These are phyloP conservation scores for Anoplophora glabripennis DNA, from an alignment of 1,140 invertebrate species.

Conservation along the genomic window DNA sequence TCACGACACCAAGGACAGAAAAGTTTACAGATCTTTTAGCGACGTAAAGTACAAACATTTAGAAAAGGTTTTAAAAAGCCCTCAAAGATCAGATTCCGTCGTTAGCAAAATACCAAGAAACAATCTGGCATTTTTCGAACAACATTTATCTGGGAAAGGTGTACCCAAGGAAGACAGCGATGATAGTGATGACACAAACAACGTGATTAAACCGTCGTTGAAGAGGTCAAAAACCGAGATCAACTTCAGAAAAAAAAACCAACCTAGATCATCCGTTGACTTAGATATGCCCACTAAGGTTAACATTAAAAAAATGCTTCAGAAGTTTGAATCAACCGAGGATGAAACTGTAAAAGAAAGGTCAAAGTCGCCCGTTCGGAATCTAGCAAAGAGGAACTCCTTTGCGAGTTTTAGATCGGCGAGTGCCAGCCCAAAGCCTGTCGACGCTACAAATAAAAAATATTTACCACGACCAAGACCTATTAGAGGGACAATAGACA, in stretches of 20 bases:
- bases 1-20: conserved; percentile 39
- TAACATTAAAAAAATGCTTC: conserved; percentile 43
- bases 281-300: conserved; percentile 45
- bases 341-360: conserved; percentile 23
- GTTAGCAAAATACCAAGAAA: conserved; percentile 43
- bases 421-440: neutral
- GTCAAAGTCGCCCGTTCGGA: neutral
- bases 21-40: conserved; percentile 39
- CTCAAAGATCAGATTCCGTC: conserved; percentile 31
- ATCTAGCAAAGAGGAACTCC: conserved; percentile 16
- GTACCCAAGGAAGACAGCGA: conserved; percentile 24
- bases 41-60: conserved; percentile 47
- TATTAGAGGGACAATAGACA: conserved; percentile 22
- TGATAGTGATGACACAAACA: conserved; percentile 17
- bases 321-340: conserved; percentile 39
- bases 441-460: neutral
- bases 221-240: conserved; percentile 45
- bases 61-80: conserved; percentile 39
- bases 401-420: conserved; percentile 18
- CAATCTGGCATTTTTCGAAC: conserved; percentile 45
- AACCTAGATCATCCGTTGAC: conserved; percentile 41
- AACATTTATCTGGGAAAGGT: conserved; percentile 39
- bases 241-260: conserved; percentile 26
- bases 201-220: conserved; percentile 28
- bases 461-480: conserved; percentile 14